Percentiles rank a stretch among this genome's conserved stretches.
phyloP scores from a whole-genome alignment of 2,797 vertebrate species.

The Bovichtus variegatus region DNA sequence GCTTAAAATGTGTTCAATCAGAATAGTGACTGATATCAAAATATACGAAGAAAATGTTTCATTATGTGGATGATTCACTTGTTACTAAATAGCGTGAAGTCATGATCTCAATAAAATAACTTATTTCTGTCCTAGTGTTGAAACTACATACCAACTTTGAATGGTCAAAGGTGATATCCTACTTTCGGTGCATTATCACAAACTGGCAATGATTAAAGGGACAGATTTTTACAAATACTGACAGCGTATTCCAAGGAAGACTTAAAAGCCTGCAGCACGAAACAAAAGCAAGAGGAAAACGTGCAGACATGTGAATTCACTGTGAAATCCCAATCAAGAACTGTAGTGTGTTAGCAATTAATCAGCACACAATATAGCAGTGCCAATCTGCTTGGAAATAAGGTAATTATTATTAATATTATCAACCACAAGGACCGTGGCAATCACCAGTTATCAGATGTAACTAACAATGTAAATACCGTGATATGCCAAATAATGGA shows the following conservation, averaged over 20 bases:
- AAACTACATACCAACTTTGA: too few species aligned
- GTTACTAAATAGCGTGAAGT: too few species aligned
- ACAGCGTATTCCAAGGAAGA: neutral
- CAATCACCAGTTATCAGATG: neutral
- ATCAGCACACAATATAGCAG: neutral
- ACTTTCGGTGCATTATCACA: neutral
- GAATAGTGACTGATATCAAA: neutral
- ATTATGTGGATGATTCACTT: neutral
- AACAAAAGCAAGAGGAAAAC: neutral
- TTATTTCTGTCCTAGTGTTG: neutral
- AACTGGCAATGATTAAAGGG: neutral
- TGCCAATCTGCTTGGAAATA: neutral
- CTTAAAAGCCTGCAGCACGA: neutral
- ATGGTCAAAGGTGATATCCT: neutral
- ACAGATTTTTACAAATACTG: neutral
- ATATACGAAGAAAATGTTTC: neutral
- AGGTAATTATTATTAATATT: neutral
- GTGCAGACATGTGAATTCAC: conserved; percentile 1
- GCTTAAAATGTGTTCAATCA: neutral
- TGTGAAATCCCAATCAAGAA: neutral
- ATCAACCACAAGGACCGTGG: neutral
- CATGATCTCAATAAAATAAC: too few species aligned
- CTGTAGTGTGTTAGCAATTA: neutral
- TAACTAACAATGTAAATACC: neutral
- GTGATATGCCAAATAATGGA: neutral